Evolutionary conservation across 2,113 vertebrate species (phyloP).

Genomic region (Ameiurus melas): DNA sequence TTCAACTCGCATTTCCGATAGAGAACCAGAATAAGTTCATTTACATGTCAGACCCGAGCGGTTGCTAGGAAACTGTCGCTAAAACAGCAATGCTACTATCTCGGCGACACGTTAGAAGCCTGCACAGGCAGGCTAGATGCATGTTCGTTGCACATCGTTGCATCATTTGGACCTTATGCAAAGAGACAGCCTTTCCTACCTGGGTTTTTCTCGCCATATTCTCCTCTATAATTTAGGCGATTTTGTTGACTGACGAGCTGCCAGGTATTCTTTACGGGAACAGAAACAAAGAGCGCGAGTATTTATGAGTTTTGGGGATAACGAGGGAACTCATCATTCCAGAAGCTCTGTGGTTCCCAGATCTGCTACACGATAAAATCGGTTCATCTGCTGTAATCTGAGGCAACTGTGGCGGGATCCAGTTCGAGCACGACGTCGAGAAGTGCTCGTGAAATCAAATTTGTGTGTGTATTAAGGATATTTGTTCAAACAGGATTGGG

Average conservation of each 20-base stretch:
- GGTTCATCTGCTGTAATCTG: neutral
- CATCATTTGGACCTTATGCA: neutral
- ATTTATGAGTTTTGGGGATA: slow-evolving; percentile 9
- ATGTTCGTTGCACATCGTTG: neutral
- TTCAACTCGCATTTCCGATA: neutral
- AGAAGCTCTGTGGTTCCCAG: neutral
- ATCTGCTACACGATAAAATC: neutral
- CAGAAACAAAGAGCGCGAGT: neutral
- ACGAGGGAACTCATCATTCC: neutral
- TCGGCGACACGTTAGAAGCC: too few relatives aligned
- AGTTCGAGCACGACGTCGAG: neutral
- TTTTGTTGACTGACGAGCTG: slow-evolving; percentile 18
- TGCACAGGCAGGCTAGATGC: neutral
- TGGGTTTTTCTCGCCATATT: neutral
- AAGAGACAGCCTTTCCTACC: neutral
- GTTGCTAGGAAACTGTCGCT: slow-evolving; percentile 13
- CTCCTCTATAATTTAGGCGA: neutral
- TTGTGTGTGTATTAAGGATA: too few relatives aligned
- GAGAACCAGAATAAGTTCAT: neutral
- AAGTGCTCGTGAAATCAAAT: neutral
- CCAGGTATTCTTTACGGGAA: neutral
- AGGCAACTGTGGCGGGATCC: neutral
- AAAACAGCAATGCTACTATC: neutral
- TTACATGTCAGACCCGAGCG: neutral
- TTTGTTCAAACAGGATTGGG: too few relatives aligned